Conservation (phyloP, 1,140 invertebrate genomes). For the Pseudomyrmex dendroicus region DNA sequence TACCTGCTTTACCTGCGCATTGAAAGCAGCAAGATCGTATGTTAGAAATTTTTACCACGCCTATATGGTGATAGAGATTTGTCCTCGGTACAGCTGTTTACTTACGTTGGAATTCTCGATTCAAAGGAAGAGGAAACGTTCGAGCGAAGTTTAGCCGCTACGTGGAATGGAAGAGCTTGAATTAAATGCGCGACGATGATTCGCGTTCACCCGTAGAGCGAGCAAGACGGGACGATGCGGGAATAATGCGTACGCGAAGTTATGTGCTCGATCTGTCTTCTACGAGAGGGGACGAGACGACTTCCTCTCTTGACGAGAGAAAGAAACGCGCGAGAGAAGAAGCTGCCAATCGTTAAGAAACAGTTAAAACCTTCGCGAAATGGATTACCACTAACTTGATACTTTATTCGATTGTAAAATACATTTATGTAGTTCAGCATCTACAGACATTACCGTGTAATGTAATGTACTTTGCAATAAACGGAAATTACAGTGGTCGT, state of each 20-base stretch:
- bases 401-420: conserved; percentile 51
- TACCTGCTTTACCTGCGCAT: conserved; percentile 31
- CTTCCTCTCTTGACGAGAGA: neutral
- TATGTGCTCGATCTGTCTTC: conserved; percentile 32
- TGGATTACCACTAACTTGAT: conserved; percentile 39
- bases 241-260: conserved; percentile 4
- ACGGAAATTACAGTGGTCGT: conserved; percentile 17
- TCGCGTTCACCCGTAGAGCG: conserved; percentile 27
- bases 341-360: neutral
- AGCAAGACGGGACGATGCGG: neutral
- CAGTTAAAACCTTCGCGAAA: conserved; percentile 20
- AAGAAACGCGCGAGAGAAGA: conserved; percentile 49
- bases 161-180: conserved; percentile 59
- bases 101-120: conserved; percentile 74
- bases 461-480: neutral
- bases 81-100: conserved; percentile 77
- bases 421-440: conserved; percentile 21
- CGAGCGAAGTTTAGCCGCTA: conserved; percentile 32
- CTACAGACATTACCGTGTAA: neutral
- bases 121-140: conserved; percentile 39
- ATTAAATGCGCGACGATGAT: conserved; percentile 67
- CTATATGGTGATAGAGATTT: conserved; percentile 77
- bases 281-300: conserved; percentile 8
- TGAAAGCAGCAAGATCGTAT: conserved; percentile 71
- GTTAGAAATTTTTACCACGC: conserved; percentile 72